Evolutionary conservation across 2,888 invertebrate species (phyloP), one percentile per base, ranked within the genome.

Genomic region (Habroteleia sp.): DNA sequence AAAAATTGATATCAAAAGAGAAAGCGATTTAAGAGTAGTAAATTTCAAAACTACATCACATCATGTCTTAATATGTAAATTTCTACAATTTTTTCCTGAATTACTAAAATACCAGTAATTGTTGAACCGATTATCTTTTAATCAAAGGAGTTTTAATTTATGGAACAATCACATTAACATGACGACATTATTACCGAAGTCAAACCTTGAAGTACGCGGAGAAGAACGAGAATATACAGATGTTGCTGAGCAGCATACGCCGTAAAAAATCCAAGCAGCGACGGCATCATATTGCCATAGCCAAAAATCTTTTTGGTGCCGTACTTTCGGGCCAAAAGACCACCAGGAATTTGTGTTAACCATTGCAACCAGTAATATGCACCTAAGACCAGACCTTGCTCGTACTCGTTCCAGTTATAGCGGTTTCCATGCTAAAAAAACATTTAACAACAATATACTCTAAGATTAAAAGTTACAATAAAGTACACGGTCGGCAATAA

Each of bases 291-390:
- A 83, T 94, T 92, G 0, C 93, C 91, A 20, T 92, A 83, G 0
- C 94, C 95, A 82, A 93, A 94, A 7, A 95, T 89, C 29, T 91
- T 82, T 85, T 94, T 94, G 0, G 94, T 93, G 0, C 95, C 94
- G 81, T 92, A 93, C 77, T 91, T 91, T 63, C 91, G 91, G 0
- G 94, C 93, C 46, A 94, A 81, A 60, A 93, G 88, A 17, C 94
- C 94, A 17, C 94, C 94, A 0, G 94, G 94, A 23, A 94, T 88
- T 87, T 94, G 94, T 0, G 92, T 91, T 0, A 92, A 41, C 91
- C 94, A 93, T 82, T 94, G 94, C 0, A 93, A 87, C 92, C 93
- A 94, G 85, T 93, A 95, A 83, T 93, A 95, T 0, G 93, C 91
- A 0, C 93, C 93, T 56, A 94, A 85, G 4, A 92, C 89, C 29